Base-by-base conservation (phyloP, 2,113 vertebrate genomes). In the Dolichotis patagonum region DNA sequence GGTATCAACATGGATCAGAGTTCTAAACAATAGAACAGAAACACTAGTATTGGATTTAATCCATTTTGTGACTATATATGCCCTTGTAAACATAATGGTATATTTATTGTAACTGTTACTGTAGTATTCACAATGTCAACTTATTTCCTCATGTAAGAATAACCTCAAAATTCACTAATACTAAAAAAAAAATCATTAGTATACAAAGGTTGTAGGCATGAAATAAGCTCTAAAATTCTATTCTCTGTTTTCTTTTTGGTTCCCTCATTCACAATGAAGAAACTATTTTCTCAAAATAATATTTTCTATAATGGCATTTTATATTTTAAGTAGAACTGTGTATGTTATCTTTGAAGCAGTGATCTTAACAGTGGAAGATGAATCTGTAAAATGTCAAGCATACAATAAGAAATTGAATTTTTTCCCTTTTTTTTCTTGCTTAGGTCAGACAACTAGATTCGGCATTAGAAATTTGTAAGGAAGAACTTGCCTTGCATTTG, bases 401-500 rank as follows among this genome's bases (percentile, higher is more conserved):
- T 60, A 41, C 62, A 85, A 65, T 92, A 83, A 91, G 26, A 20
- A 75, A 7, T 4, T 41, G 77, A 52, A 71, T 35, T 96, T 80
- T 91, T 5, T 73, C 4, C 7, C 2, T 1, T 7, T 81, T 75
- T 35, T 98, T 96, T 26, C 13, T 3, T 97, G 60, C 69, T 94
- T 98, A 99, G 99, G 98, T 99, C 91, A 98, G 52, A 98, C 98
- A 99, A 22, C 98, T 99, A 5, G 99, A 99, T 98, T 98, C 98
- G 19, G 99, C 99, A 30, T 96, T 99, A 91, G 98, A 98, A 1
- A 89, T 97, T 4, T 99, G 99, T 96, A 99, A 99, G 97, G 98
- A 99, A 94, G 99, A 99, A 97, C 97, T 99, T 96, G 98, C 96
- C 26, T 80, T 97, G 22, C 98, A 98, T 97, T 98, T 99, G 97